Evolutionary conservation across 2,797 vertebrate species (phyloP).

Genomic region (Pseudotriccus pelzelni): DNA sequence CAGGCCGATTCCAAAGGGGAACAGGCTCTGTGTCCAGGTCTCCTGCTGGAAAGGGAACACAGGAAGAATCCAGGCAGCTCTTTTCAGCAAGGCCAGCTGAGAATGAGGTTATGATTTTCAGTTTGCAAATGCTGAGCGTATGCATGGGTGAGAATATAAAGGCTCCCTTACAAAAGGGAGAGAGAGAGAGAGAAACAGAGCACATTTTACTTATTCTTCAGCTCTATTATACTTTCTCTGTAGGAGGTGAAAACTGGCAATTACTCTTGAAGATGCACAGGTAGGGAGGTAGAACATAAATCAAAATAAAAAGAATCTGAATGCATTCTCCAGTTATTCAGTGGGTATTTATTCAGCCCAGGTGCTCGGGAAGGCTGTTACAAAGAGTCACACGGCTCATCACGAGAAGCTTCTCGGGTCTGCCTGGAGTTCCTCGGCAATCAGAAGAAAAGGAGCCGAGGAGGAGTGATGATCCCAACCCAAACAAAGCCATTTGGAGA

Average conservation of each 20-base stretch:
- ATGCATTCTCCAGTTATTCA: constrained; percentile 31
- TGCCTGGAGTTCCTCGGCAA: not conserved
- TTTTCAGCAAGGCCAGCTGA: not conserved
- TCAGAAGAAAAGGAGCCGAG: not conserved
- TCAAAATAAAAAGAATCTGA: constrained; percentile 54
- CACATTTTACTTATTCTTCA: constrained; percentile 25
- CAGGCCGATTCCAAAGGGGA: not conserved
- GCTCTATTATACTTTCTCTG: constrained; percentile 44
- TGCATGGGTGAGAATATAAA: not conserved
- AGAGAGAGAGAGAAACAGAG: not conserved
- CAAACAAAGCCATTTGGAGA: constrained; percentile 17
- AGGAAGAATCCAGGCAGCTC: not conserved
- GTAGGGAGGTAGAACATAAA: constrained; percentile 47
- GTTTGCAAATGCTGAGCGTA: constrained; percentile 14
- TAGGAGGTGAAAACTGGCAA: constrained; percentile 50
- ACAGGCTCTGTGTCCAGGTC: not conserved
- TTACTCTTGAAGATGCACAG: constrained; percentile 52
- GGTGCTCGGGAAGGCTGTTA: not conserved
- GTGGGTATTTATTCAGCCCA: constrained; percentile 23
- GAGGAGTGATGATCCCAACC: not conserved
- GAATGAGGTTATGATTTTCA: not conserved
- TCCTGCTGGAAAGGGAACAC: not conserved
- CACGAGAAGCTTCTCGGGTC: not conserved
- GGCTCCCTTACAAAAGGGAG: not conserved
- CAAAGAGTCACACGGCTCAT: not conserved